phyloP scores from a whole-genome alignment of 23 tunicate genomes.

The Trididemnum nubilum region DNA sequence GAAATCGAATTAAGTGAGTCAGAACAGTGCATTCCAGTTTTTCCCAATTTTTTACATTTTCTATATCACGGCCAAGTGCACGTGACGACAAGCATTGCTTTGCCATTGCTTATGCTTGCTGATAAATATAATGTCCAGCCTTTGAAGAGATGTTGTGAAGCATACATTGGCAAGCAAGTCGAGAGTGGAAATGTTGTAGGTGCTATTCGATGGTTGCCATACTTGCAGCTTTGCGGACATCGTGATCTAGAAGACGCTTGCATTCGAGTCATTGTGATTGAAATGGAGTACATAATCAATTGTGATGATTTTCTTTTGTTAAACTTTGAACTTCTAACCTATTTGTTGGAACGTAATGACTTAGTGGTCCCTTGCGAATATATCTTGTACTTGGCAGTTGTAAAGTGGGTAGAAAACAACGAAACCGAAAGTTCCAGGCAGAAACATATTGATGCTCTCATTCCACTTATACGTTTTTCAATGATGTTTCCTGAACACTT shows the following conservation, averaged over 20 bases:
- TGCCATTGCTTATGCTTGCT: slow-evolving; percentile 88
- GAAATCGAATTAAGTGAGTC: slow-evolving; percentile 75
- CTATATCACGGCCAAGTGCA: slow-evolving; percentile 72
- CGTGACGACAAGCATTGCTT: slow-evolving; percentile 63
- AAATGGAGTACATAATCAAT: slow-evolving; percentile 67
- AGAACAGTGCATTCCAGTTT: slow-evolving; percentile 86
- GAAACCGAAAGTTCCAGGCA: background rate
- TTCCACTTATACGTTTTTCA: slow-evolving; percentile 68
- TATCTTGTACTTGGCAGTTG: slow-evolving; percentile 53
- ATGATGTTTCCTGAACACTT: slow-evolving; percentile 89
- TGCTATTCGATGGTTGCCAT: slow-evolving; percentile 86
- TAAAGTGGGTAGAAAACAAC: slow-evolving; percentile 50
- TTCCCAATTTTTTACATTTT: slow-evolving; percentile 70
- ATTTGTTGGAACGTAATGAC: slow-evolving; percentile 63
- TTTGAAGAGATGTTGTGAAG: slow-evolving; percentile 56
- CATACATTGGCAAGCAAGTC: slow-evolving; percentile 61
- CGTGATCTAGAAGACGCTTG: slow-evolving; percentile 67
- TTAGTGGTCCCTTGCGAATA: slow-evolving; percentile 72
- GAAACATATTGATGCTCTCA: slow-evolving; percentile 34
- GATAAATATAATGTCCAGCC: slow-evolving; percentile 95
- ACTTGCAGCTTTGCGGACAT: slow-evolving; percentile 78
- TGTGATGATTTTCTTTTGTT: slow-evolving; percentile 61
- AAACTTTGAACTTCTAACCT: slow-evolving; percentile 50
- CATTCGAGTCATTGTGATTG: slow-evolving; percentile 61
- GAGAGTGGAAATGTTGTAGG: slow-evolving; percentile 75